These are phyloP conservation scores for Eptatretus atami DNA, from an alignment of 2,797 vertebrate species.

Conservation along the genomic window DNA sequence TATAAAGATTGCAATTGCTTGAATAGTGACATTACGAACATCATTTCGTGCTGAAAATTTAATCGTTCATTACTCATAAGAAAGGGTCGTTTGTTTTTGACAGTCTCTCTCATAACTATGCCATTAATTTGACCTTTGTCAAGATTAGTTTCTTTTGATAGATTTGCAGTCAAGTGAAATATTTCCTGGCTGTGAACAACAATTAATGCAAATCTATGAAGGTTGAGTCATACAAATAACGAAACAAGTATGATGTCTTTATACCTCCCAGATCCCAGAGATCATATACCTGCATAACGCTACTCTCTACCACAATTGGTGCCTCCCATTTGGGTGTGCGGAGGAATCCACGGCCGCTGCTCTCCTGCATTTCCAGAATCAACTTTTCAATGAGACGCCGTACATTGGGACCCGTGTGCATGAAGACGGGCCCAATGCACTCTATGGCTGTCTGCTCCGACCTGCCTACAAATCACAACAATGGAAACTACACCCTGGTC, in stretches of 20 bases:
- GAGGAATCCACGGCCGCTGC: constrained; percentile 48
- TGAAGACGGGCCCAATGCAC: constrained; percentile 31
- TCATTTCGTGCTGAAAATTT: too few relatives aligned
- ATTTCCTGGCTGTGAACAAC: too few relatives aligned
- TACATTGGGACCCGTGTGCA: constrained; percentile 32
- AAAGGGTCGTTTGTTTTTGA: too few relatives aligned
- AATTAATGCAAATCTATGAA: too few relatives aligned
- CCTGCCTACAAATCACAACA: constrained; percentile 80
- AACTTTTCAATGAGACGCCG: constrained; percentile 22
- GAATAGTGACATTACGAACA: too few relatives aligned
- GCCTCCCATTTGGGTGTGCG: constrained; percentile 72
- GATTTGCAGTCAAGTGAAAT: too few relatives aligned
- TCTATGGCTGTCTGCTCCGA: constrained; percentile 65
- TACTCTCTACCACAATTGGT: constrained; percentile 49
- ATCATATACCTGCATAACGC: constrained; percentile 60
- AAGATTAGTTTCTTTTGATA: too few relatives aligned
- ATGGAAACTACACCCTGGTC: constrained; percentile 82
- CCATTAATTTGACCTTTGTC: too few relatives aligned
- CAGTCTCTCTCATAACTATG: too few relatives aligned
- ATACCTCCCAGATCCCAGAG: constrained; percentile 33
- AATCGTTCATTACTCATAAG: too few relatives aligned
- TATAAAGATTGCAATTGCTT: too few relatives aligned
- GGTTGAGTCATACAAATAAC: too few relatives aligned
- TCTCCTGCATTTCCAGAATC: constrained; percentile 48
- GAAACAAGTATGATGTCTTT: not conserved